Conservation (phyloP, 2,888 invertebrate species). For the Sarcophaga carnaria region DNA sequence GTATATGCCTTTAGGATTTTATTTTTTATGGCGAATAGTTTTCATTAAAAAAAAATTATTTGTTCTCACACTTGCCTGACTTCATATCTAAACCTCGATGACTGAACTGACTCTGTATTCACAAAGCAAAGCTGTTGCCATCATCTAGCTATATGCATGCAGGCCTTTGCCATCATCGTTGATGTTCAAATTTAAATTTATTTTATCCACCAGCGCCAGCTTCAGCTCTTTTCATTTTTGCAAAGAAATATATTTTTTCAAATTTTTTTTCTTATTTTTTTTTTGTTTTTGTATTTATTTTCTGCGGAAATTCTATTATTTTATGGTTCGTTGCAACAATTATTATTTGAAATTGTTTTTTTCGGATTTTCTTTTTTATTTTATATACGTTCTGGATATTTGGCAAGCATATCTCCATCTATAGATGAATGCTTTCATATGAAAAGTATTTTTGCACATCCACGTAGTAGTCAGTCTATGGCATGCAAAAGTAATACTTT, state of each 20-base stretch:
- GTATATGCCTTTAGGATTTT: neutral
- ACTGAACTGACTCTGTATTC: no score
- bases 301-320: slow-evolving; percentile 54
- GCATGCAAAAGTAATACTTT: no score
- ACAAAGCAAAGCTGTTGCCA: neutral
- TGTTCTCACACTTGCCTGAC: no score
- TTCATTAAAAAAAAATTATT: neutral
- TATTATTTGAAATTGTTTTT: slow-evolving; percentile 45
- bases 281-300: neutral
- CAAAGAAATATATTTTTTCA: neutral
- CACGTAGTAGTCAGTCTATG: no score
- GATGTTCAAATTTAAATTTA: slow-evolving; percentile 26
- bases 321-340: slow-evolving; percentile 54
- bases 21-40: neutral
- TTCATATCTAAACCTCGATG: no score
- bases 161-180: slow-evolving; percentile 6
- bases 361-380: neutral
- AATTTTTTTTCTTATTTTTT: no score
- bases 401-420: no score
- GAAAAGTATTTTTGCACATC: no score
- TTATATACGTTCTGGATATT: no score
- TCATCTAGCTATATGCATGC: neutral
- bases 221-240: neutral
- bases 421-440: no score
- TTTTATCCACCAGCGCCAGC: slow-evolving; percentile 26